These are phyloP conservation scores for Geothlypis trichas DNA, from an alignment of 2,113 vertebrate species.

Conservation along the genomic window DNA sequence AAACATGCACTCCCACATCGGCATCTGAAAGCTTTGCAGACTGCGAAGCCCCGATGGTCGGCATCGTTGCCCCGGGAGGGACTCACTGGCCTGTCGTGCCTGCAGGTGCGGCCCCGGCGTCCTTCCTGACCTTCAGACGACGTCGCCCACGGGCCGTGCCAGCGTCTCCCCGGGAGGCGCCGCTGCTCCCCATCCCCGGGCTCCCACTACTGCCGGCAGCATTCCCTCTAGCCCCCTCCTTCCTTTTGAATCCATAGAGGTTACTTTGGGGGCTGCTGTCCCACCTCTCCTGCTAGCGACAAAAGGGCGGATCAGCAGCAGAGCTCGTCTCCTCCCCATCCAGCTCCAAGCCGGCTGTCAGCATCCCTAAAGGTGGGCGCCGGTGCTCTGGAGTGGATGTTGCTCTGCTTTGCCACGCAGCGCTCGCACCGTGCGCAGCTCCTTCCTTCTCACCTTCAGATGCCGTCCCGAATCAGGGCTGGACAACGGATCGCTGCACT, in stretches of 20 bases:
- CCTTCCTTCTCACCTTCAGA: background rate
- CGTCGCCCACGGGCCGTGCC: background rate
- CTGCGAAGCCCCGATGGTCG: fast-evolving
- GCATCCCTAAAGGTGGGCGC: background rate
- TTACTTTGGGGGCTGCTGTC: background rate
- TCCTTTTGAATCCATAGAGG: background rate
- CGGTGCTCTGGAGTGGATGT: background rate
- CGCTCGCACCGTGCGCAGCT: background rate
- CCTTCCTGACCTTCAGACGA: background rate
- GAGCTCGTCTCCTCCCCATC: background rate
- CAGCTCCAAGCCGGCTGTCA: background rate
- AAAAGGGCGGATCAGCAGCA: background rate
- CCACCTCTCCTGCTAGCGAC: background rate
- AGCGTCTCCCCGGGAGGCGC: background rate
- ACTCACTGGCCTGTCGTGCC: background rate
- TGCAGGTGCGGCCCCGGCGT: background rate
- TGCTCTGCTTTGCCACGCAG: background rate
- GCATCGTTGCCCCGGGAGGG: background rate
- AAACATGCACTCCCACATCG: fast-evolving
- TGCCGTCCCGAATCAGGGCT: background rate
- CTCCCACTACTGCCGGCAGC: background rate
- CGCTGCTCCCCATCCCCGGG: background rate
- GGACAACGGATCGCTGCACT: background rate
- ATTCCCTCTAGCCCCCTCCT: no score
- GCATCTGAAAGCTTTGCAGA: background rate